Base-by-base conservation (phyloP, 53 echinoderm and acorn worm species). In the Henricia sp. region DNA sequence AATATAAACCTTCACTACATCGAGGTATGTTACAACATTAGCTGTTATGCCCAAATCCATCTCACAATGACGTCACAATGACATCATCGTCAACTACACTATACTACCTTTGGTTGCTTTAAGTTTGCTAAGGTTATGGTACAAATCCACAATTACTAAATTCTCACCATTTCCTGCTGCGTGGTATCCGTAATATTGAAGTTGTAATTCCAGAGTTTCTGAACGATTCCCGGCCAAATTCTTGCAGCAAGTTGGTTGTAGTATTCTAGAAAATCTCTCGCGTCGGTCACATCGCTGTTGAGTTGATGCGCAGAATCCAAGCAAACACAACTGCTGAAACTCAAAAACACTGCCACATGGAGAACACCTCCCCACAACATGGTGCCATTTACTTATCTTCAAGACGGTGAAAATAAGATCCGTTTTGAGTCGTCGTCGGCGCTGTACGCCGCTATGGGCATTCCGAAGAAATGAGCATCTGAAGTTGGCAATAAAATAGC, bases 141-240 rank as follows among this genome's bases (percentile, higher is more conserved):
- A n/a, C n/a, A n/a, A n/a, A n/a, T n/a, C n/a, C n/a, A n/a, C n/a
- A n/a, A n/a, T n/a, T n/a, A n/a, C n/a, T n/a, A n/a, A n/a, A 26
- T 19, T 42, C 54, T 65, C 28, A 92, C 93, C 93, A 87, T 90
- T 35, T 71, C 67, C 16, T n/a, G 57, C 26, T 70, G 67, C 37
- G 86, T 89, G 6, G 73, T 68, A 34, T 90, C 93, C 19, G 87
- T 93, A 16, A 90, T 48, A 32, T 93, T 87, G 24, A 70, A 68
- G 71, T 93, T 88, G 72, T 90, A 90, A 43, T 74, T 67, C 90
- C 90, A 93, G 8, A 86, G 12, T 37, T 86, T 85, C 38, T 89
- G 73, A 3, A 92, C 86, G 41, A 89, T 42, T 21, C 73, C 86
- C 13, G 89, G 89, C 34, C 85, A 82, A 3, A 82, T 89, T 12